These are phyloP conservation scores for Nudaria mundana DNA, from an alignment of 2,888 invertebrate species.

Conservation along the genomic window DNA sequence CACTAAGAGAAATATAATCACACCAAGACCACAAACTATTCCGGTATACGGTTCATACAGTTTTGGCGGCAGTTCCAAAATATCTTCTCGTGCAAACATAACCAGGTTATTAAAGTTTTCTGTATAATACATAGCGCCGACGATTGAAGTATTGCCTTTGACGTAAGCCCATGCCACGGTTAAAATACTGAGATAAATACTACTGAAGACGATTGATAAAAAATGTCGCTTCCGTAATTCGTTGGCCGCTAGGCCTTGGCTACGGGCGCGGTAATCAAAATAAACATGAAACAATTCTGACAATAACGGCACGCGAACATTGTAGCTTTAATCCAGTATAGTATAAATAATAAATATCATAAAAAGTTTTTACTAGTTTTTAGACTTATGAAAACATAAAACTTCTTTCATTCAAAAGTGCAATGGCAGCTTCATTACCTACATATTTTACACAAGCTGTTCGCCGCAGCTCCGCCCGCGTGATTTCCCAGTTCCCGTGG, in stretches of 20 bases:
- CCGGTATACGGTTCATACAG: conserved; percentile 56
- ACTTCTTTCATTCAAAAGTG: neutral
- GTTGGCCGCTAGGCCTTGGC: conserved; percentile 33
- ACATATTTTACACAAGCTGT: too few species aligned
- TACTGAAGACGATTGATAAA: conserved; percentile 50
- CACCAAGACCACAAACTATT: conserved; percentile 50
- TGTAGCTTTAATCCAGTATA: too few species aligned
- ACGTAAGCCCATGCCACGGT: conserved; percentile 40
- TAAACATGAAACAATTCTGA: conserved; percentile 48
- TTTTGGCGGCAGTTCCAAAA: conserved; percentile 58
- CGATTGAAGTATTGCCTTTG: conserved; percentile 63
- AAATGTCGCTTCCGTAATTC: conserved; percentile 45
- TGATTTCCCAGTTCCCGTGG: too few species aligned
- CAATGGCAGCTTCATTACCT: too few species aligned
- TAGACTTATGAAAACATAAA: too few species aligned
- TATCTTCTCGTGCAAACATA: conserved; percentile 56
- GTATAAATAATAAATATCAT: too few species aligned
- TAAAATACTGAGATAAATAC: conserved; percentile 50
- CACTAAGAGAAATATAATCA: conserved; percentile 58
- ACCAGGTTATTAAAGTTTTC: conserved; percentile 55
- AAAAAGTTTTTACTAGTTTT: too few species aligned
- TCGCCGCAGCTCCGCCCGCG: too few species aligned
- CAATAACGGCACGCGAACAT: conserved; percentile 18
- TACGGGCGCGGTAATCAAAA: conserved; percentile 46
- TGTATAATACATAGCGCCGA: conserved; percentile 61